These are phyloP conservation scores for Bursaphelenchus okinawaensis DNA, from an alignment of 2,888 invertebrate genomes.

Conservation along the genomic window DNA sequence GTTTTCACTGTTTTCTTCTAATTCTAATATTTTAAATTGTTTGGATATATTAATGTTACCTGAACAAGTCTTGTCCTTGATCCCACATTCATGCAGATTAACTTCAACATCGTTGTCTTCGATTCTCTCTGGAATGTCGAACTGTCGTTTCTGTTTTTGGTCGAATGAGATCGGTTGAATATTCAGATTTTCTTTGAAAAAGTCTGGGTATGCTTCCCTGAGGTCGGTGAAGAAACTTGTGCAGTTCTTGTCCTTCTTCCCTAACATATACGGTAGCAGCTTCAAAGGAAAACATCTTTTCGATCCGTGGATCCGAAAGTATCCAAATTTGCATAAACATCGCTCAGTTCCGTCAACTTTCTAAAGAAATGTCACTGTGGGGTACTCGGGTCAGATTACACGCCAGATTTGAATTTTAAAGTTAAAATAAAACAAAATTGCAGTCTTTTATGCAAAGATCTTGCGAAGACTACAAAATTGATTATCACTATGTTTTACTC, in stretches of 20 bases:
- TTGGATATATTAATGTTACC: too few species aligned
- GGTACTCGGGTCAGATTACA: too few species aligned
- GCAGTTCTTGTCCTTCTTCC: slow-evolving; percentile 38
- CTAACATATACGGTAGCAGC: slow-evolving; percentile 38
- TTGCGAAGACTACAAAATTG: too few species aligned
- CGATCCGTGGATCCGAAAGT: slow-evolving; percentile 48
- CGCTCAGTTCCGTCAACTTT: slow-evolving; percentile 47
- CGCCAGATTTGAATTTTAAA: too few species aligned
- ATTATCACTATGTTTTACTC: too few species aligned
- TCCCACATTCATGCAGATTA: neutral
- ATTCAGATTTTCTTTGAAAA: slow-evolving; percentile 14
- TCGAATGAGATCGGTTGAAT: neutral
- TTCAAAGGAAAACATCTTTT: slow-evolving; percentile 44
- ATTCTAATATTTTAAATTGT: too few species aligned
- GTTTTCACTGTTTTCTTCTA: too few species aligned
- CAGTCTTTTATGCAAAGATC: too few species aligned
- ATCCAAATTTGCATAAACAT: slow-evolving; percentile 54
- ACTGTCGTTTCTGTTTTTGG: neutral
- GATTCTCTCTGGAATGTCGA: neutral
- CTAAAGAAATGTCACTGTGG: too few species aligned
- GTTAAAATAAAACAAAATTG: too few species aligned
- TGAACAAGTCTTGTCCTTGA: neutral
- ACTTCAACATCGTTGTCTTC: neutral
- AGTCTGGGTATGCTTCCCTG: slow-evolving; percentile 14
- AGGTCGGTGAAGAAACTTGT: slow-evolving; percentile 27